These are phyloP conservation scores for Cheirogaleus major DNA, from an alignment of 2,797 vertebrate species.

Conservation along the genomic window DNA sequence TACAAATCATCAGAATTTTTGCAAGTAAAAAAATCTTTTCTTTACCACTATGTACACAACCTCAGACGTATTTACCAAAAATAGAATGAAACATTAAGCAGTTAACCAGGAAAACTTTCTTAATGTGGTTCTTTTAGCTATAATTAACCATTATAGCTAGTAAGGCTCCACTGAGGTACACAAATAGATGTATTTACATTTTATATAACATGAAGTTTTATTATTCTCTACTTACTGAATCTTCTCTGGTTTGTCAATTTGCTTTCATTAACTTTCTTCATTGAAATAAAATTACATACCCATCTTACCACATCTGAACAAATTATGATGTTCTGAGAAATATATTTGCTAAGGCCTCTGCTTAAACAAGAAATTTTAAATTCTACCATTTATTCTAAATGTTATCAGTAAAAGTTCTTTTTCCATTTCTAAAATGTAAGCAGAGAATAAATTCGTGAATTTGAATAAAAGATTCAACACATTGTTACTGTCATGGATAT, in stretches of 20 bases:
- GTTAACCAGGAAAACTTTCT: not conserved
- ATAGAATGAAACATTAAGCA: not conserved
- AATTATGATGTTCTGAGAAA: not conserved
- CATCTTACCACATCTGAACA: not conserved
- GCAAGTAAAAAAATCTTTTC: not conserved
- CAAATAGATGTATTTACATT: not conserved
- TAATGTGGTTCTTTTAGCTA: not conserved
- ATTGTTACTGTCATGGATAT: not conserved
- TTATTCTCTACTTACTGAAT: not conserved
- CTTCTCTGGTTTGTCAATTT: not conserved
- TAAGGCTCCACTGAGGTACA: not conserved
- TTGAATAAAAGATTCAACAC: not conserved
- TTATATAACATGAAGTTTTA: not conserved
- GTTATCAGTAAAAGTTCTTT: not conserved
- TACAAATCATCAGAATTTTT: not conserved
- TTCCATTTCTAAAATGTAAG: conserved; percentile 3
- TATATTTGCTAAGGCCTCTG: not conserved
- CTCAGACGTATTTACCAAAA: not conserved
- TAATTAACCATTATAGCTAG: not conserved
- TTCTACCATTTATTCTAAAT: not conserved
- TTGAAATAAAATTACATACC: not conserved
- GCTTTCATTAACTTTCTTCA: not conserved
- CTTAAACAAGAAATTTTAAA: conserved; percentile 8
- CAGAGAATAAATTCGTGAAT: not conserved
- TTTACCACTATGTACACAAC: not conserved